Conservation (phyloP, 92 coral and sea anemone species). For the Pocillopora grandis region DNA sequence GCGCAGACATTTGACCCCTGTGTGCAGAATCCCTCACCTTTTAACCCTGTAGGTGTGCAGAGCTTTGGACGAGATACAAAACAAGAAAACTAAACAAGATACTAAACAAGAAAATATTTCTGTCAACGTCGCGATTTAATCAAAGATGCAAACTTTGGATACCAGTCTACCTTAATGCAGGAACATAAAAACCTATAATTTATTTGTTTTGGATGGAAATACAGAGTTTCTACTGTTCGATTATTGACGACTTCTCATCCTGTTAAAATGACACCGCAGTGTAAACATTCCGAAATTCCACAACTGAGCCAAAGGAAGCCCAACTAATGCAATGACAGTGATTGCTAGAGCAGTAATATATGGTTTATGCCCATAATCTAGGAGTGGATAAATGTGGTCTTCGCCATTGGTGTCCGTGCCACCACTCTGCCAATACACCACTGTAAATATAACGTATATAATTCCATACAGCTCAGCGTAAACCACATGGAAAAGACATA, state of each 20-base stretch:
- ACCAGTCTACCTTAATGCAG: no score
- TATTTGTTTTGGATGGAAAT: no score
- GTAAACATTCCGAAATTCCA: slow-evolving; percentile 52
- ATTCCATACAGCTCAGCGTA: slow-evolving; percentile 61
- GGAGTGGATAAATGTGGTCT: slow-evolving; percentile 56
- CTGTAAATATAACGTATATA: slow-evolving; percentile 56
- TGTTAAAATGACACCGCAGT: slow-evolving; percentile 36
- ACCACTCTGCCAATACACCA: slow-evolving; percentile 67
- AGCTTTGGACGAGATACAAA: no score
- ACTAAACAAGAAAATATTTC: no score
- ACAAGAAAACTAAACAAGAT: no score
- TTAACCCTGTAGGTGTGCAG: no score
- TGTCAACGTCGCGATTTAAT: no score
- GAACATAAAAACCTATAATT: no score
- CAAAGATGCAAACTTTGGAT: no score
- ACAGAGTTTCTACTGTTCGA: no score
- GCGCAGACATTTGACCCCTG: no score
- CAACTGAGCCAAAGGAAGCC: slow-evolving; percentile 51
- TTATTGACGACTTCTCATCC: neutral
- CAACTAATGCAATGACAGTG: slow-evolving; percentile 26
- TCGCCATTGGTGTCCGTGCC: slow-evolving; percentile 56
- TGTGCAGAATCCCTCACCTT: no score
- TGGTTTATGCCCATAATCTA: slow-evolving; percentile 33
- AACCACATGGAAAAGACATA: slow-evolving; percentile 64
- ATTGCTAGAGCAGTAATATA: slow-evolving; percentile 1